A percentile compares a stretch with the other conserved stretches of the same genome.
These are phyloP conservation scores for Conus betulinus DNA, from an alignment of 1,140 invertebrate species.

Conservation along the genomic window DNA sequence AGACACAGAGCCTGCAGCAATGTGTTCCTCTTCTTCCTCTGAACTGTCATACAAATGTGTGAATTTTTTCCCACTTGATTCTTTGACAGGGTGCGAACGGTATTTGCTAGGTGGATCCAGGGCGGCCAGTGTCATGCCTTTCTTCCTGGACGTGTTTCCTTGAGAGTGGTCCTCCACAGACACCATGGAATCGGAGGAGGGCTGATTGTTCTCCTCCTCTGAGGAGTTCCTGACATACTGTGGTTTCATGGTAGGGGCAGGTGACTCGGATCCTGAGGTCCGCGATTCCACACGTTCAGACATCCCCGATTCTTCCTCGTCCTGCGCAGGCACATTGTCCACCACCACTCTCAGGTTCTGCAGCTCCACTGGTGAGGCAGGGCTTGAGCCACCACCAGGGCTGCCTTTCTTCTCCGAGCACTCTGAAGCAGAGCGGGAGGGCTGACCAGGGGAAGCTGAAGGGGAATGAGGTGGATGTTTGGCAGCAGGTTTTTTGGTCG, in stretches of 20 bases:
- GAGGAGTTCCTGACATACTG: background rate
- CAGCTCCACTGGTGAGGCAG: background rate
- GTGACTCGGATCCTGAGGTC: background rate
- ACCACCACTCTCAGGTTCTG: background rate
- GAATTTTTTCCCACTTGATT: background rate
- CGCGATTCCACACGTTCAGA: background rate
- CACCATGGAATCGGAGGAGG: background rate
- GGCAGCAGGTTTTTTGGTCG: background rate
- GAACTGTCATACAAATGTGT: background rate
- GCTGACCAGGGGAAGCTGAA: background rate
- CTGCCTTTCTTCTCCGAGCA: background rate
- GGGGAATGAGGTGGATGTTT: background rate
- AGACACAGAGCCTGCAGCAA: background rate
- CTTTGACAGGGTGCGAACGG: background rate
- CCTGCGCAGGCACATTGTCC: background rate
- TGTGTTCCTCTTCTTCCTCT: background rate
- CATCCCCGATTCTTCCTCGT: background rate
- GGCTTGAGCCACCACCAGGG: background rate
- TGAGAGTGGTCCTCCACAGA: background rate
- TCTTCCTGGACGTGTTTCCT: background rate
- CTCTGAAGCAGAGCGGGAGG: background rate
- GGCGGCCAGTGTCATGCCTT: background rate
- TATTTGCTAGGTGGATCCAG: background rate
- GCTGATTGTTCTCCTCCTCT: background rate
- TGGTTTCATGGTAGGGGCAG: background rate